These are phyloP conservation scores for Noctua comes DNA, from an alignment of 2,888 invertebrate genomes.

Conservation along the genomic window DNA sequence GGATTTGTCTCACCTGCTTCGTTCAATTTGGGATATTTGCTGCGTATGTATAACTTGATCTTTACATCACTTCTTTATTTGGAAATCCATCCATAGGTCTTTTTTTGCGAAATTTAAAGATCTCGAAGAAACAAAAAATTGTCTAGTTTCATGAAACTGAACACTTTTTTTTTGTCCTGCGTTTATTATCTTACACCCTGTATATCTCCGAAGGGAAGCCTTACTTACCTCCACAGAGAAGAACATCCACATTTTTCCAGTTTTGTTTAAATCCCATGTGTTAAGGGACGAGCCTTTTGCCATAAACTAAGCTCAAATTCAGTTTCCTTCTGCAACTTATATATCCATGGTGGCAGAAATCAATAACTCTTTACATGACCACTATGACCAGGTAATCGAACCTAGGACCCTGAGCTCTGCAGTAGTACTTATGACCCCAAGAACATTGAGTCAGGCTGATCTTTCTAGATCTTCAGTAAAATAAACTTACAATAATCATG, in stretches of 20 bases:
- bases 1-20: constrained; percentile 90
- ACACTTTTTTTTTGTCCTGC: too few species aligned
- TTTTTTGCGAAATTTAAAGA: not conserved
- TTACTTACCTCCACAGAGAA: too few species aligned
- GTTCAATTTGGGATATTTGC: constrained; percentile 93
- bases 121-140: not conserved
- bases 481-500: not conserved
- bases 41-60: constrained; percentile 86
- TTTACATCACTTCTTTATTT: not conserved
- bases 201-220: not conserved
- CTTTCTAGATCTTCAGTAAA: not conserved
- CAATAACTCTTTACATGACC: not conserved
- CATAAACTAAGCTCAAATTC: not conserved
- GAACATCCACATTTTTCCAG: not conserved
- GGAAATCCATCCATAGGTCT: not conserved
- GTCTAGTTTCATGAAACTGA: too few species aligned
- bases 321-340: not conserved
- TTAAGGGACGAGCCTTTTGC: not conserved
- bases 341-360: not conserved
- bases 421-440: not conserved
- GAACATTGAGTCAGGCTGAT: not conserved
- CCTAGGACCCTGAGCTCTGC: not conserved
- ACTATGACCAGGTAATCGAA: not conserved
- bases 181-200: not conserved
- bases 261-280: not conserved